Base-by-base conservation (phyloP, 2,888 invertebrate genomes). In the Conomelus anceps region DNA sequence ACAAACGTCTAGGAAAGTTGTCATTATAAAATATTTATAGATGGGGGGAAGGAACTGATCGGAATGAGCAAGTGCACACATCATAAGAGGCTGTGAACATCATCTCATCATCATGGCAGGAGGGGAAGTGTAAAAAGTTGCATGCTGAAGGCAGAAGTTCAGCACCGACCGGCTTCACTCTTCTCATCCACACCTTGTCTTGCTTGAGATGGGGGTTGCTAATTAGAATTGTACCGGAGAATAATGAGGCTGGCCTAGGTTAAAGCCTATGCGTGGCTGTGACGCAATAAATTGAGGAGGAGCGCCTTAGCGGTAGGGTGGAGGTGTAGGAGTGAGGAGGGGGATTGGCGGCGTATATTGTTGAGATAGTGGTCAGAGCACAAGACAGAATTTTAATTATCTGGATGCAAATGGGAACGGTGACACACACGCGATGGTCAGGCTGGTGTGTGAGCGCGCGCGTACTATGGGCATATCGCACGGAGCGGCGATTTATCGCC, bases 291-390 rank as follows among this genome's bases (percentile, higher is more conserved):
- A 86, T 86, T 3, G 86, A 86, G 86, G 29, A 86, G 29, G 86
- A 86, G 24, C 85, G 22, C 22, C 86, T 63, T n/a, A n/a, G 63
- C n/a, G 11, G 13, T 1, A 7, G n/a, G 7, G 63, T n/a, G n/a
- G n/a, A n/a, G 63, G 63, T 63, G 63, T 63, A n/a, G 63, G 63
- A 4, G 63, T 20, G 13, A n/a, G n/a, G 63, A 24, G n/a, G 22
- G 86, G 86, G 22, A 86, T 29, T 29, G 86, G 86, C 86, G 26
- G 86, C 86, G 63, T 86, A 86, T 86, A 86, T 86, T 86, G 86
- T 86, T 86, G 86, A 86, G 86, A 86, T 86, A 86, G 86, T 86
- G 86, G 86, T 86, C 86, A 86, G 86, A 86, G 86, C 86, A 86
- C 86, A 86, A 86, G 86, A 86, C 86, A 86, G 86, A 86, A 86